phyloP scores from a whole-genome alignment of 2,888 invertebrate species.

The Stenurella melanura region DNA sequence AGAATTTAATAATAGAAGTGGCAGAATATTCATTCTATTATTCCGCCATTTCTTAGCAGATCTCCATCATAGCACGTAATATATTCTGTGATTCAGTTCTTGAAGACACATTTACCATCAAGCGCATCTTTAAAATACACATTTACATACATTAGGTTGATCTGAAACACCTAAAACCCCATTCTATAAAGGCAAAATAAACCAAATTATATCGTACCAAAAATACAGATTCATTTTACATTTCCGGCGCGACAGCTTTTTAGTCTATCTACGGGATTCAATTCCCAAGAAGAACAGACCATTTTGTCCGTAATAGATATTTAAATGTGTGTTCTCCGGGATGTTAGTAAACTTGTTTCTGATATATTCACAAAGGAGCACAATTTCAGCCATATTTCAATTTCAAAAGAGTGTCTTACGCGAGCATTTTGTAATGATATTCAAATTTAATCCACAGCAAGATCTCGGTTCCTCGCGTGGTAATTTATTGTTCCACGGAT shows the following conservation, averaged over 20 bases:
- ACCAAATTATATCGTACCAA: background rate
- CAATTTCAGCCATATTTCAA: constrained; percentile 53
- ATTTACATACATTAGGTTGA: background rate
- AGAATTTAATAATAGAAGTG: background rate
- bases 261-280: constrained; percentile 12
- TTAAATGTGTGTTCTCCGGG: constrained; percentile 47
- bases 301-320: constrained; percentile 47
- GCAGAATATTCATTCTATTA: background rate
- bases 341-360: constrained; percentile 49
- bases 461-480: constrained; percentile 30
- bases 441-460: constrained; percentile 49
- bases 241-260: background rate
- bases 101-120: background rate
- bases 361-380: constrained; percentile 51
- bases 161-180: background rate
- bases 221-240: background rate
- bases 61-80: background rate
- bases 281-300: constrained; percentile 8
- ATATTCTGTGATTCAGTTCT: background rate
- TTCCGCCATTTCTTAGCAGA: background rate
- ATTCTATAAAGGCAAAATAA: background rate
- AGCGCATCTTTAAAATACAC: background rate
- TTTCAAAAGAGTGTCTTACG: constrained; percentile 50
- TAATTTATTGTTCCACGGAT: constrained; percentile 27
- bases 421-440: constrained; percentile 52